Base-by-base conservation (phyloP, 2,113 vertebrate genomes). In the Nyctereutes procyonoides region DNA sequence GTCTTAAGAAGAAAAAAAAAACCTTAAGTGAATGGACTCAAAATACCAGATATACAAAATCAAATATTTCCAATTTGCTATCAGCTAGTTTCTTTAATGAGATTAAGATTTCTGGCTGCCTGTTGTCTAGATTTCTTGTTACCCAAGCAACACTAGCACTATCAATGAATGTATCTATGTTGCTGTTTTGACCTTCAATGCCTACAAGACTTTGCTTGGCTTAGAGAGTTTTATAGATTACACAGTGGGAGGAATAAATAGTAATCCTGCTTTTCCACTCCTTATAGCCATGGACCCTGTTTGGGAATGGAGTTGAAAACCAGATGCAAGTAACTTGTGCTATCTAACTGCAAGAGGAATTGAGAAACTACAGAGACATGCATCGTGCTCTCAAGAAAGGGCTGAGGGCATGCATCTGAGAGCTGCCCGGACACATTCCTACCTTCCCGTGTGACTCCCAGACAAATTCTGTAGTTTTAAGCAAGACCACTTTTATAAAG, bases 41-140 rank as follows among this genome's bases (percentile, higher is more conserved):
- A 80, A 94, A 84, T 73, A 94, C 15, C 38, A 83, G 28, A 60
- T 60, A 65, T 3, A 58, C n/a, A 55, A 90, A 90, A 67, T 19
- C 88, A 89, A 88, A 65, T 51, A 80, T 11, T 73, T 58, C 67
- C 88, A 84, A 43, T 83, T 60, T 92, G 74, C 62, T 82, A n/a
- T 62, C 93, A 63, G 51, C 6, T 81, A 28, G 20, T 69, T 94
- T 89, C 73, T 94, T 85, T 38, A 80, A 32, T 48, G 76, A 79
- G 14, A 83, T 16, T 65, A 77, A 51, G 43, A 77, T 51, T 30
- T 51, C 48, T 28, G 51, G 26, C 12, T 51, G 73, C 43, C 43
- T 51, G 51, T 28, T 8, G 74, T 26, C 7, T 19, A 83, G 48
- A 90, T 69, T 73, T 88, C 60, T 53, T 86, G 24, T 62, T 73